Base-by-base conservation (phyloP, 92 coral and sea anemone genomes). In the Siderastrea radians region DNA sequence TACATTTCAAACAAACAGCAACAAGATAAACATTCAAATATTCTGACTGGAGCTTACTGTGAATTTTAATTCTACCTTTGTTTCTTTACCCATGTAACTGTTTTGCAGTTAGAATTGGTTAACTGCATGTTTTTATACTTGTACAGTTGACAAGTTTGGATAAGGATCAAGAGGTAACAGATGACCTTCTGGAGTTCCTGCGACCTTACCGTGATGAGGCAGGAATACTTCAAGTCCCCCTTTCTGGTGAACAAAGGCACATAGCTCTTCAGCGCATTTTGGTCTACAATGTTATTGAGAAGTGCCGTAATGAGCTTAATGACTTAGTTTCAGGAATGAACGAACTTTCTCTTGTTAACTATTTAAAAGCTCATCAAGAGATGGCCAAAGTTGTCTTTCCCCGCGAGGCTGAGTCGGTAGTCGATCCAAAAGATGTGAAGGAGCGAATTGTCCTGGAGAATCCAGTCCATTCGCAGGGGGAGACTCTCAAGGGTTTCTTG, bases 271-370 rank as follows among this genome's bases (percentile, higher is more conserved):
- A 86, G 51, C 77, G 74, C 43, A 49, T 86, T 58, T 58, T 86
- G 69, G 64, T 78, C 3, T 58, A 86, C 68, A 79, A 78, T 79
- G 90, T 86, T 5, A 78, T 86, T 3, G 78, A 78, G 52, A 86
- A 78, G 38, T 68, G 86, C n/a, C 54, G 44, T 16, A 26, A 59
- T 49, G 86, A 86, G 63, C 58, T 86, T 53, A 79, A 38, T 38
- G 90, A 79, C 50, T 49, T 86, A 16, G 76, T 75, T 13, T 68
- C 86, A 68, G 90, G 90, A 59, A 82, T 82, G 86, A 82, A 82
- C 67, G 86, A 82, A 70, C 80, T 82, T 9, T 82, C 86, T 46
- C 75, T 82, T n/a, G 61, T 82, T 19, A 69, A 82, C 62, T 38
- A 64, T 45, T 57, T 69, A n/a, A 81, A 65, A 57, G 75, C 79